Conservation (phyloP, 2,888 invertebrate genomes). For the Apotomis turbidana region DNA sequence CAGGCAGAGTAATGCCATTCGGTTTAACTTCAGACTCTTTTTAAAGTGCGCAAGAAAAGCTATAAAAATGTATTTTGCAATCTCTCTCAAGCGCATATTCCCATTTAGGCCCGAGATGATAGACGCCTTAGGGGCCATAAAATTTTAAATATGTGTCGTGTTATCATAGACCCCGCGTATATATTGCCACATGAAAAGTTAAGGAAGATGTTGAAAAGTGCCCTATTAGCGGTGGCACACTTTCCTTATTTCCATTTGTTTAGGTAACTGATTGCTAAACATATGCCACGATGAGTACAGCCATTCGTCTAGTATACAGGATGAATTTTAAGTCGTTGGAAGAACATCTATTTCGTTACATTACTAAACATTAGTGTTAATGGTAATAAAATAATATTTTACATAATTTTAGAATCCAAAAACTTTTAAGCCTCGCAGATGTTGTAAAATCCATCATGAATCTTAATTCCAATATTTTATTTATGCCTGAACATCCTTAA, state of each 20-base stretch:
- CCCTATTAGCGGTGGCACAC: conserved; percentile 33
- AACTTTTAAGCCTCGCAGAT: too few relatives aligned
- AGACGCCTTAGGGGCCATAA: conserved; percentile 34
- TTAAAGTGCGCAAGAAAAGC: conserved; percentile 7
- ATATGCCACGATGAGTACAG: conserved; percentile 13
- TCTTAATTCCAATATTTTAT: too few relatives aligned
- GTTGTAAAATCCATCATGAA: too few relatives aligned
- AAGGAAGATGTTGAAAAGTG: conserved; percentile 29
- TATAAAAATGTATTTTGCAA: conserved; percentile 28
- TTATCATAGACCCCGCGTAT: conserved; percentile 21
- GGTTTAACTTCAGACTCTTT: background rate
- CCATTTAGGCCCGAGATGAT: conserved; percentile 37
- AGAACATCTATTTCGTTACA: too few relatives aligned
- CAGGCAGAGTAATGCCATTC: background rate
- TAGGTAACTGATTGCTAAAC: conserved; percentile 28
- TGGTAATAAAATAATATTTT: too few relatives aligned
- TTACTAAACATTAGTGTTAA: too few relatives aligned
- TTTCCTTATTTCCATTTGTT: conserved; percentile 16
- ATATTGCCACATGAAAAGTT: conserved; percentile 9
- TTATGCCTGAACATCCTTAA: too few relatives aligned
- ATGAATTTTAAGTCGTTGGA: too few relatives aligned
- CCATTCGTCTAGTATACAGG: conserved; percentile 1
- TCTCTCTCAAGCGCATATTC: conserved; percentile 28
- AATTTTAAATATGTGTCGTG: conserved; percentile 38
- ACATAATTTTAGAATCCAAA: too few relatives aligned